Conservation (phyloP, 2,113 vertebrate genomes). For the Bos taurus region DNA sequence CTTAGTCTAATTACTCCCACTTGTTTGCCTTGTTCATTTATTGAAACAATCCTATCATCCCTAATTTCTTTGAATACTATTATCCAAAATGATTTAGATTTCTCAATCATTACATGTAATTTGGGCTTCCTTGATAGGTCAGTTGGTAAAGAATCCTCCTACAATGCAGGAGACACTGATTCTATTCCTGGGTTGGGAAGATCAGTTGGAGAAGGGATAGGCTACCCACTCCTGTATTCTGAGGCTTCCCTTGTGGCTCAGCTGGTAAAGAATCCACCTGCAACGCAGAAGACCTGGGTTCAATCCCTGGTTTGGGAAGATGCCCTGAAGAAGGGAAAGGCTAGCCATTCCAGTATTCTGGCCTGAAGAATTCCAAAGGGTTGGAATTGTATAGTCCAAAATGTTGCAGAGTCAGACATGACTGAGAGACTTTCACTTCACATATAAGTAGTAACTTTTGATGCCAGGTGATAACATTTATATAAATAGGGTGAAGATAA, state of each 20-base stretch:
- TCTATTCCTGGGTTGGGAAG: neutral
- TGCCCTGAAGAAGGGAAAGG: neutral
- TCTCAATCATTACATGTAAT: neutral
- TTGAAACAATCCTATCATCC: neutral
- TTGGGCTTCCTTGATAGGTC: neutral
- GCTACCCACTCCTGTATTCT: neutral
- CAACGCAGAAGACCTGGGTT: neutral
- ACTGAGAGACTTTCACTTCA: neutral
- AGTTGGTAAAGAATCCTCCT: neutral
- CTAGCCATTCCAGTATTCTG: neutral
- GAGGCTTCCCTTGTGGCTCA: neutral
- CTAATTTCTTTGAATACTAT: neutral
- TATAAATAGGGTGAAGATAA: neutral
- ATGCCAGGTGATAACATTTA: neutral
- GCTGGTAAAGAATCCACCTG: neutral
- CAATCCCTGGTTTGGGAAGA: neutral
- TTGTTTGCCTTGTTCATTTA: neutral
- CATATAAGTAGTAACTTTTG: neutral
- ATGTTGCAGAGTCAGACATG: rapidly evolving
- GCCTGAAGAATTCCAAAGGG: neutral
- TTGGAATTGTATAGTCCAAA: neutral
- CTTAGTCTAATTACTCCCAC: neutral
- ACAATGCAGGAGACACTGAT: neutral
- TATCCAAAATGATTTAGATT: neutral
- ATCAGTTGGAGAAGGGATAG: neutral